Conservation (phyloP, 2,888 invertebrate genomes). For the Napeogenes sylphis region DNA sequence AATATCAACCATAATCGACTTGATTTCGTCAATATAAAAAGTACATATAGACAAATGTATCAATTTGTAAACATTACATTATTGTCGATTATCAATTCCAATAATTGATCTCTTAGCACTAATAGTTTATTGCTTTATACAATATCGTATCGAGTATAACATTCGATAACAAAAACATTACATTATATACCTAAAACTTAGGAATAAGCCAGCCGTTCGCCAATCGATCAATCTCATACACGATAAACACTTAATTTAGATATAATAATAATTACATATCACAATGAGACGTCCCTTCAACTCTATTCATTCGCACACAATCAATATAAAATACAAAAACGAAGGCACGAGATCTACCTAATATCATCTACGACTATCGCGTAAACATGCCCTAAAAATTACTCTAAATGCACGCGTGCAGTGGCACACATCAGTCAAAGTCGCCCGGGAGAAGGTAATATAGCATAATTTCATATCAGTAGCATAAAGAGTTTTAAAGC, state of each 20-base stretch:
- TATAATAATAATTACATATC: constrained; percentile 77
- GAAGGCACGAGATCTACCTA: constrained; percentile 75
- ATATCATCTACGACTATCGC: constrained; percentile 61
- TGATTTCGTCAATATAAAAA: constrained; percentile 68
- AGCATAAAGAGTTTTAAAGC: constrained; percentile 64
- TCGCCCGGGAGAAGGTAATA: constrained; percentile 41
- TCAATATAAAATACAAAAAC: constrained; percentile 67
- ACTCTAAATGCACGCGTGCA: constrained; percentile 68
- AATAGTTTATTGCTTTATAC: constrained; percentile 75
- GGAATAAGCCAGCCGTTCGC: constrained; percentile 62
- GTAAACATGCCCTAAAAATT: constrained; percentile 65
- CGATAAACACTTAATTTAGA: constrained; percentile 76
- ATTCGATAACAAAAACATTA: constrained; percentile 65
- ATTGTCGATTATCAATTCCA: constrained; percentile 64
- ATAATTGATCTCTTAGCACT: constrained; percentile 66
- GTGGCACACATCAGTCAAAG: constrained; percentile 62
- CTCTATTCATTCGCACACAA: constrained; percentile 68
- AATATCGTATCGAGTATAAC: constrained; percentile 71
- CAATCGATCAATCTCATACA: constrained; percentile 66
- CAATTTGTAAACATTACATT: constrained; percentile 58
- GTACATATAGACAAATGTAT: constrained; percentile 51
- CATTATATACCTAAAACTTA: constrained; percentile 60
- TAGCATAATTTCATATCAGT: constrained; percentile 51
- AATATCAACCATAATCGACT: constrained; percentile 72
- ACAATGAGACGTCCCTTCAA: constrained; percentile 75